Evolutionary conservation across 2,113 vertebrate genomes (phyloP).

Genomic region (Neofelis nebulosa): DNA sequence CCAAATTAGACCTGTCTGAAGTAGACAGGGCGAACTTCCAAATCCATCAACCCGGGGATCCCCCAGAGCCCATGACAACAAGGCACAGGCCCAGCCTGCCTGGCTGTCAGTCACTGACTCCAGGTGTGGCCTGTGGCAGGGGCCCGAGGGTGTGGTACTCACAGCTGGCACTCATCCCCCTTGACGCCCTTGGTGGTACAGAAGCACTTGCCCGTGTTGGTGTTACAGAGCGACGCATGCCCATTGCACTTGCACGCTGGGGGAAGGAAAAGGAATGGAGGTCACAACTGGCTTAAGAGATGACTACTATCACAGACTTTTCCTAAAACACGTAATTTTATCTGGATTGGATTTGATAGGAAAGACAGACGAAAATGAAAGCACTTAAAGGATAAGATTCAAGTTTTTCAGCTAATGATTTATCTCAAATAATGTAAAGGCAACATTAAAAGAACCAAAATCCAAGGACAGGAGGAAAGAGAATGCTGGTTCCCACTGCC

Average conservation of each 20-base stretch:
- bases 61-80: background rate
- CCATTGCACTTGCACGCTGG: conserved; percentile 98
- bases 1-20: background rate
- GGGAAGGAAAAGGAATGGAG: background rate
- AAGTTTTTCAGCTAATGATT: conserved; percentile 47
- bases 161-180: conserved; percentile 98
- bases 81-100: background rate
- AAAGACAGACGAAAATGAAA: background rate
- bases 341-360: background rate
- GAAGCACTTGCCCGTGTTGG: conserved; percentile 97
- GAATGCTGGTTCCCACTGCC: background rate
- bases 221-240: conserved; percentile 95
- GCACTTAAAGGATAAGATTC: background rate
- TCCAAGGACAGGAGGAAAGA: background rate
- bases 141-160: conserved; percentile 81
- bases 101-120: background rate
- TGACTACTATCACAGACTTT: background rate
- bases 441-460: conserved; percentile 6
- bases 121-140: background rate
- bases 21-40: background rate
- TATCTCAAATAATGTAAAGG: conserved; percentile 33
- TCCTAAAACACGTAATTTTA: background rate
- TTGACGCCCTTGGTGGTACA: conserved; percentile 99
- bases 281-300: conserved; percentile 21
- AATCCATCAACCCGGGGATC: background rate